Conservation (phyloP, 2,888 invertebrate genomes). For the Ochropleura leucogaster region DNA sequence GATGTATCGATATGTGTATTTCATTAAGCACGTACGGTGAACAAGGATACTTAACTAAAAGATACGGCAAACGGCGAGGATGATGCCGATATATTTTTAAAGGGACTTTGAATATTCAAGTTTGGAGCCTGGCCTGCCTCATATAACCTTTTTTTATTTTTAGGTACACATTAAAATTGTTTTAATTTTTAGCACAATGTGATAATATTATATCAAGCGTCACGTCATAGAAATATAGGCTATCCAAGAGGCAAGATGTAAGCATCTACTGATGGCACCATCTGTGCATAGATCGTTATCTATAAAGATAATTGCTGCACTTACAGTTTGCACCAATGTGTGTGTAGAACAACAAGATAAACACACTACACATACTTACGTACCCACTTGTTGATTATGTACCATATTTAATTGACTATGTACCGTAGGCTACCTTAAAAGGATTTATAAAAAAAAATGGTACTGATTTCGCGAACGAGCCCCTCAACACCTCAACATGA, state of each 20-base stretch:
- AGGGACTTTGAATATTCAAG: not conserved
- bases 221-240: not conserved
- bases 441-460: too few species aligned
- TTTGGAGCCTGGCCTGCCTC: not conserved
- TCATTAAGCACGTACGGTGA: slow-evolving; percentile 73
- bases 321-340: too few species aligned
- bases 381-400: too few species aligned
- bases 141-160: not conserved
- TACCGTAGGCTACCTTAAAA: too few species aligned
- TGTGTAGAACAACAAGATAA: too few species aligned
- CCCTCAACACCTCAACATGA: slow-evolving; percentile 6
- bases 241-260: too few species aligned
- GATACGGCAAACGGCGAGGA: slow-evolving; percentile 56
- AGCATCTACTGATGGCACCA: too few species aligned
- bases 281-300: too few species aligned
- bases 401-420: too few species aligned
- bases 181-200: not conserved
- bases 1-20: slow-evolving; percentile 84
- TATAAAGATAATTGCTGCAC: too few species aligned
- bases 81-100: not conserved
- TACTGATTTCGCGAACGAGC: too few species aligned
- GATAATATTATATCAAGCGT: not conserved
- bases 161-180: not conserved
- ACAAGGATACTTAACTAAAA: slow-evolving; percentile 49
- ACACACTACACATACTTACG: too few species aligned